phyloP scores from a whole-genome alignment of 2,113 vertebrate species.

The Sapayoa aenigma region DNA sequence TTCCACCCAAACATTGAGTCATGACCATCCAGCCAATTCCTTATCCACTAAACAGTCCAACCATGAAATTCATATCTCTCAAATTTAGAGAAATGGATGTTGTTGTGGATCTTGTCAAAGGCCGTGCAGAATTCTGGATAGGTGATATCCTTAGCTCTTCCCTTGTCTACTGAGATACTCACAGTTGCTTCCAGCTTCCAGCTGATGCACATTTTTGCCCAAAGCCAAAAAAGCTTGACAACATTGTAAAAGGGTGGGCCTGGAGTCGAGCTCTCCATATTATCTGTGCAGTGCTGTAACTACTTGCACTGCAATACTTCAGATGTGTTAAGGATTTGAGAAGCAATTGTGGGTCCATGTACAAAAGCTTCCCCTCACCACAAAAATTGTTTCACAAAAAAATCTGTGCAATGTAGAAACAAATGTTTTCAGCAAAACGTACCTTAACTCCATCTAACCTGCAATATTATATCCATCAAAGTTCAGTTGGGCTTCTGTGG shows the following conservation, averaged over 20 bases:
- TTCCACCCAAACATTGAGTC: not conserved
- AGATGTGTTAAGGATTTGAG: not conserved
- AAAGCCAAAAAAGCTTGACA: not conserved
- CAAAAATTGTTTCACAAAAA: not conserved
- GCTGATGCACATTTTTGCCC: not conserved
- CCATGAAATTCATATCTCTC: not conserved
- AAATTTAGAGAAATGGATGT: not conserved
- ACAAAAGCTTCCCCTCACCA: not conserved
- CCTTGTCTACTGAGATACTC: not conserved
- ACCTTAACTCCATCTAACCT: not conserved
- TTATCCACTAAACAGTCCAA: not conserved
- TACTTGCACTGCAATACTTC: not conserved
- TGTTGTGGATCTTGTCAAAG: not conserved
- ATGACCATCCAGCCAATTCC: not conserved
- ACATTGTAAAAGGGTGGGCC: too few relatives aligned
- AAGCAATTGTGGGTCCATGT: fast-evolving
- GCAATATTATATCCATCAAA: not conserved
- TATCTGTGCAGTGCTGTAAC: not conserved
- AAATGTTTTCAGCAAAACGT: not conserved
- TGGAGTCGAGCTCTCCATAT: not conserved
- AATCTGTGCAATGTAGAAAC: not conserved
- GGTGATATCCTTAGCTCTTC: not conserved
- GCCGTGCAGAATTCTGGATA: not conserved
- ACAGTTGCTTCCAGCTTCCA: not conserved
- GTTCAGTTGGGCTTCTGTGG: not conserved